phyloP scores from a whole-genome alignment of 2,797 vertebrate species.

The Hozukius guyotensis region DNA sequence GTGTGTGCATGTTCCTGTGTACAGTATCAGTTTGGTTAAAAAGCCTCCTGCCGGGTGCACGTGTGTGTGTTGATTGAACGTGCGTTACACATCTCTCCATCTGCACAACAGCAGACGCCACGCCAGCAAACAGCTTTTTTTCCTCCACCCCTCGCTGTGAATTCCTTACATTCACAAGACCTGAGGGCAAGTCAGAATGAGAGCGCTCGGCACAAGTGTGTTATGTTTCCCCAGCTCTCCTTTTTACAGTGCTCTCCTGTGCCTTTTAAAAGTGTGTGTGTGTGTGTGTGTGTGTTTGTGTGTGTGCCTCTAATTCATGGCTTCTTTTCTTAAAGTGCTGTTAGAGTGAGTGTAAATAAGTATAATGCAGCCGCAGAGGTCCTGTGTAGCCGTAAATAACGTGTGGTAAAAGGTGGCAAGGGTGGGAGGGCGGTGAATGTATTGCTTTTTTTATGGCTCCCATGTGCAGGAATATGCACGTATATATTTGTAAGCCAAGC shows the following conservation, averaged over 20 bases:
- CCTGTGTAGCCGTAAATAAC: conserved; percentile 66
- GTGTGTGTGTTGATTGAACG: conserved; percentile 13
- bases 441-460: conserved; percentile 62
- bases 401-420: conserved; percentile 51
- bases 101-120: conserved; percentile 60
- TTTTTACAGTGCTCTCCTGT: conserved; percentile 55
- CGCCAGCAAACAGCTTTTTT: conserved; percentile 45
- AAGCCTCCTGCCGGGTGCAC: conserved; percentile 24
- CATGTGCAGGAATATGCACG: conserved; percentile 53
- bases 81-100: conserved; percentile 46
- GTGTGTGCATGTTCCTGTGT: background rate
- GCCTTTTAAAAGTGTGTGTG: conserved; percentile 32
- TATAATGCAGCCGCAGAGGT: conserved; percentile 59
- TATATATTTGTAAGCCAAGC: background rate
- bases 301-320: conserved; percentile 46
- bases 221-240: conserved; percentile 48
- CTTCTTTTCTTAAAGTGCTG: conserved; percentile 65
- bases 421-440: conserved; percentile 20
- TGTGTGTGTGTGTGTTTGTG: conserved; percentile 1
- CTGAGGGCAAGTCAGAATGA: conserved; percentile 62
- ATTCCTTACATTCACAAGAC: conserved; percentile 77
- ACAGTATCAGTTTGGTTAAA: conserved; percentile 20
- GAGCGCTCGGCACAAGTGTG: conserved; percentile 47
- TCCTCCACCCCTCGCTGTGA: conserved; percentile 68
- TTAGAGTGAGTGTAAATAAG: conserved; percentile 65